Evolutionary conservation across 2,888 invertebrate genomes (phyloP).

Genomic region (Phalera bucephala): DNA sequence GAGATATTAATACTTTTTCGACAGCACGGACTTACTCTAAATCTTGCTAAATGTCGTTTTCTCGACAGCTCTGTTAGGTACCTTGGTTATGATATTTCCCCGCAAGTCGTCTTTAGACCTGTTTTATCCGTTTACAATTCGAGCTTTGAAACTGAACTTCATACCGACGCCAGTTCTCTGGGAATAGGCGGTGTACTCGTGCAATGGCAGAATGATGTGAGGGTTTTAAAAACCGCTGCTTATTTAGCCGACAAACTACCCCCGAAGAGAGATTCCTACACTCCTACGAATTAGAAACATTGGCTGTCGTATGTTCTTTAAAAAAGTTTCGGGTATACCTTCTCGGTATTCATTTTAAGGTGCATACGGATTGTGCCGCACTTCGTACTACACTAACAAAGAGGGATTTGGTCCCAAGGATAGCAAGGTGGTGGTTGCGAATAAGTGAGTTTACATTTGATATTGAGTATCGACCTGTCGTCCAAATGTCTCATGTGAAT

Average conservation of each 20-base stretch:
- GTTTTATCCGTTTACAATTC: not conserved
- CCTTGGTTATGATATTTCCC: conserved; percentile 9
- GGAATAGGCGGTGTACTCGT: not conserved
- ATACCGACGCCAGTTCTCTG: not conserved
- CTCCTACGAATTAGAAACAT: conserved; percentile 24
- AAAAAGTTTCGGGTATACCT: conserved; percentile 12
- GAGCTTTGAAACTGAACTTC: not conserved
- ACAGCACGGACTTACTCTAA: not conserved
- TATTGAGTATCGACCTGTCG: conserved; percentile 20
- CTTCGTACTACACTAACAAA: conserved; percentile 5
- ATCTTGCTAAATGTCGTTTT: not conserved
- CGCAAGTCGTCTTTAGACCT: not conserved
- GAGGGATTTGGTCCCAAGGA: too few species aligned
- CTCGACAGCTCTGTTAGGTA: conserved; percentile 1
- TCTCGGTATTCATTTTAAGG: too few species aligned
- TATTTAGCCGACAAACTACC: conserved; percentile 25
- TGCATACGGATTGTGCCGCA: conserved; percentile 3
- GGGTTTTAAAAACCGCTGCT: conserved; percentile 8
- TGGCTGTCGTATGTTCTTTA: conserved; percentile 20
- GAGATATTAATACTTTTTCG: not conserved
- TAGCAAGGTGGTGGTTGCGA: conserved; percentile 21
- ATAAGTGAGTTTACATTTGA: conserved; percentile 19
- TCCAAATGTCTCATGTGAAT: conserved; percentile 20
- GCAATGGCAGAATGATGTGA: too few species aligned
- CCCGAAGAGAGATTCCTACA: conserved; percentile 23